Percentiles rank a stretch among this genome's conserved stretches.
These are phyloP conservation scores for Heliocidaris tuberculata DNA, from an alignment of 35 echinoderm and acorn worm species.

Conservation along the genomic window DNA sequence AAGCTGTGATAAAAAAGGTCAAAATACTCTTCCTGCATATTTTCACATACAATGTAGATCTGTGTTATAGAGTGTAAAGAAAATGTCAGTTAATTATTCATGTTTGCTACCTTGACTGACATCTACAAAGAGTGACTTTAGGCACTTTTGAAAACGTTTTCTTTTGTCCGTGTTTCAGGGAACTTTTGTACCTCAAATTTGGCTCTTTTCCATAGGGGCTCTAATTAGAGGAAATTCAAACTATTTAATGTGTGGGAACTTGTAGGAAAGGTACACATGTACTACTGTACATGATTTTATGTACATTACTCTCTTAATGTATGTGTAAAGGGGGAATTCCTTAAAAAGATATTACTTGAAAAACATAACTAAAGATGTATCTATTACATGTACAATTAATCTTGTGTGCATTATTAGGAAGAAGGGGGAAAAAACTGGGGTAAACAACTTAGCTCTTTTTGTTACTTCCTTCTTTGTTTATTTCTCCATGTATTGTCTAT, in stretches of 20 bases:
- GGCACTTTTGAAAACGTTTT: background rate
- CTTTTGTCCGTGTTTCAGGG: background rate
- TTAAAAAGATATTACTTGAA: background rate
- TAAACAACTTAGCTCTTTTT: no score
- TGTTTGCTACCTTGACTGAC: background rate
- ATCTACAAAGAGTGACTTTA: background rate
- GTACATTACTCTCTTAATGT: no score
- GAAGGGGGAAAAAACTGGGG: no score
- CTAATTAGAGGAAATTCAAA: background rate
- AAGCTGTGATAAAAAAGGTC: no score
- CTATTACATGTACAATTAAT: no score
- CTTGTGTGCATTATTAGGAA: no score
- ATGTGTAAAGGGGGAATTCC: background rate
- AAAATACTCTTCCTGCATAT: background rate
- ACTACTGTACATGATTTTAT: background rate
- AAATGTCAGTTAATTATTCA: background rate
- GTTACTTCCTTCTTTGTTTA: no score
- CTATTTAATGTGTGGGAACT: background rate
- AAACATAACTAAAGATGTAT: no score
- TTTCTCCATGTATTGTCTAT: no score
- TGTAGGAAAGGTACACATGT: background rate
- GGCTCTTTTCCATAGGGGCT: background rate
- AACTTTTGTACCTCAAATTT: background rate
- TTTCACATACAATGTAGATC: background rate
- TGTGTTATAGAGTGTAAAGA: background rate